Base-by-base conservation (phyloP, 2,888 invertebrate genomes). In the Heliconius ismenius region DNA sequence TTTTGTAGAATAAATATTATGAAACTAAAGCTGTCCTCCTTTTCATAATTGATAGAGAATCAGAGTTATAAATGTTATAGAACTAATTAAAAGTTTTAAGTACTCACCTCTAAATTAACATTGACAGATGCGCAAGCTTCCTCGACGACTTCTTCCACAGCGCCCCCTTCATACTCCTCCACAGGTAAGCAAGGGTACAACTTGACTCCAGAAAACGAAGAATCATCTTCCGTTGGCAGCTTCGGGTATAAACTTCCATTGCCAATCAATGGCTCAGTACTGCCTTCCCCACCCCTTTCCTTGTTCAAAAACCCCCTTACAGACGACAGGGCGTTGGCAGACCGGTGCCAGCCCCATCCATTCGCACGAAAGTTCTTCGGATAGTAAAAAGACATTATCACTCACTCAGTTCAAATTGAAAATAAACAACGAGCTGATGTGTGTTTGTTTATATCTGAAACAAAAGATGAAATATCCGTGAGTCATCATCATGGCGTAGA, bases 311-410 rank as follows among this genome's bases (percentile, higher is more conserved):
- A 94, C 0, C 92, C 92, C 15, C 84, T 84, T 0, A 92, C 92
- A 10, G 93, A 93, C 0, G 86, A 84, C 0, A 92, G 83, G 2
- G 91, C 89, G n/a, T 81, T 88, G 9, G 84, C 83, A 0, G 84
- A 81, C 26, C 93, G 84, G 80, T 94, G 93, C 94, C 94, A 94
- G 0, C 94, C 94, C 92, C 92, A 93, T 2, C 94, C 94, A 77
- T 93, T 91, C 65, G 93, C 92, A 76, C 89, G 91, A 78, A 93
- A 91, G 81, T 94, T 94, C 85, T 92, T 93, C 81, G 93, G 93
- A 80, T 93, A 94, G 79, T 92, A 91, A 79, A 91, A 83, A 75
- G 84, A 81, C 86, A 85, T 85, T 64, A 39, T 81, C 77, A 80
- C 81, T 78, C 79, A 78, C 75, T 75, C 28, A 28, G 49, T 58